Evolutionary conservation across 2,797 vertebrate genomes (phyloP).

Genomic region (Amphiprion clarkii): DNA sequence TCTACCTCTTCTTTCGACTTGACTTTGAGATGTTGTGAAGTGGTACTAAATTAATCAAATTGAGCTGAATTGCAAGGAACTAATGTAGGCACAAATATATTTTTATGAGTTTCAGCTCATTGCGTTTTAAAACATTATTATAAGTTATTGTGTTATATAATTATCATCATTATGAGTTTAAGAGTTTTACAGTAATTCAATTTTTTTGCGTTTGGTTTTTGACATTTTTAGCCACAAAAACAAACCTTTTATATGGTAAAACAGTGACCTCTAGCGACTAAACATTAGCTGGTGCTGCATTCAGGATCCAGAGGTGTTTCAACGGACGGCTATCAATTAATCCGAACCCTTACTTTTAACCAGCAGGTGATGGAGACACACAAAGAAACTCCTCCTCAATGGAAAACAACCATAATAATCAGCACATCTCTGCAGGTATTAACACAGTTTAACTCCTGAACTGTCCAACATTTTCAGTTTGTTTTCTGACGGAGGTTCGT

Average conservation of each 20-base stretch:
- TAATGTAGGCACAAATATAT: no score
- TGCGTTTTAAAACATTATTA: no score
- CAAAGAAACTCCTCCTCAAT: constrained; percentile 52
- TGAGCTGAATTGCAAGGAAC: no score
- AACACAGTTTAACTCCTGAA: neutral
- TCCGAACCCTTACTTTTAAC: no score
- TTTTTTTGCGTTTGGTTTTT: neutral
- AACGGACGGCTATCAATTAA: no score
- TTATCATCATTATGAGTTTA: neutral
- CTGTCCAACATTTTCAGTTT: neutral
- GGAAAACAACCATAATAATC: constrained; percentile 91
- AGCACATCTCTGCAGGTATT: constrained; percentile 88
- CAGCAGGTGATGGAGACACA: constrained; percentile 26
- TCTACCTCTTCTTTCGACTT: no score
- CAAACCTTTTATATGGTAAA: neutral
- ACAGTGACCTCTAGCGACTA: constrained; percentile 24
- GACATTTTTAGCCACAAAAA: neutral
- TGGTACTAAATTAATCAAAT: no score
- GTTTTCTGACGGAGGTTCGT: neutral
- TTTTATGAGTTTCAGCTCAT: no score
- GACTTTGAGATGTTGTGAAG: no score
- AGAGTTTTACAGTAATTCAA: neutral
- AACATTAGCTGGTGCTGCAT: no score
- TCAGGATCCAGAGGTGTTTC: no score
- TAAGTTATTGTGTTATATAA: no score